Base-by-base conservation (phyloP, 2,113 vertebrate species). In the Blennius ocellaris region DNA sequence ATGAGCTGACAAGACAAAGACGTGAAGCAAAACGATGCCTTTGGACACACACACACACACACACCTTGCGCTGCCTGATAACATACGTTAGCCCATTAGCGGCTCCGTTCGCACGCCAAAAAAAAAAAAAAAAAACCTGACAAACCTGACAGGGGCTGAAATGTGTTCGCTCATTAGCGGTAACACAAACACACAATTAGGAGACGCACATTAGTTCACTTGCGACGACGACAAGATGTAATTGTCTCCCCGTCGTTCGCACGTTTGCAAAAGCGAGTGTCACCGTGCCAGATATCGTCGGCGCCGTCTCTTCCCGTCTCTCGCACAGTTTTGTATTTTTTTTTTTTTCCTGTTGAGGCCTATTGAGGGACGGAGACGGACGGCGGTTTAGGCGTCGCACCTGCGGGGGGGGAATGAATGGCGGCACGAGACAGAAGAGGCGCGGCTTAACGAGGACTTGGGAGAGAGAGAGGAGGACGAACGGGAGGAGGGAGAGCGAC, bases 191-290 rank as follows among this genome's bases (percentile, higher is more conserved):
- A 72, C 65, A 80, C 63, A 60, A 77, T 40, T 71, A 44, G 36
- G 37, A 57, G 58, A 30, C 21, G 21, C 60, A 68, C 36, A 58
- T 52, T 5, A 73, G 58, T 54, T 82, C 54, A 58, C 62, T 67
- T 47, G 21, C 11, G 57, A 45, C 17, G 0, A 52, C 55, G 52
- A 16, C 57, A 6, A 41, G 59, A 58, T 55, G 64, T 55, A 64
- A 69, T 62, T 38, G 60, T 70, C 67, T 78, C 52, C 65, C 79
- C 56, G 71, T 81, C 79, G 69, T 83, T 79, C 83, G 74, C 74
- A 81, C 79, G 61, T 84, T 86, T 74, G n/a, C 68, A 61, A 81
- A 67, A 68, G 76, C 39, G 65, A 83, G 78, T 58, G 83, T 70
- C 61, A 81, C 71, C 56, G 63, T 69, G 83, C 72, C 50, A 64